Base-by-base conservation (phyloP, 1,140 invertebrate genomes). In the Globodera ellingtonae region DNA sequence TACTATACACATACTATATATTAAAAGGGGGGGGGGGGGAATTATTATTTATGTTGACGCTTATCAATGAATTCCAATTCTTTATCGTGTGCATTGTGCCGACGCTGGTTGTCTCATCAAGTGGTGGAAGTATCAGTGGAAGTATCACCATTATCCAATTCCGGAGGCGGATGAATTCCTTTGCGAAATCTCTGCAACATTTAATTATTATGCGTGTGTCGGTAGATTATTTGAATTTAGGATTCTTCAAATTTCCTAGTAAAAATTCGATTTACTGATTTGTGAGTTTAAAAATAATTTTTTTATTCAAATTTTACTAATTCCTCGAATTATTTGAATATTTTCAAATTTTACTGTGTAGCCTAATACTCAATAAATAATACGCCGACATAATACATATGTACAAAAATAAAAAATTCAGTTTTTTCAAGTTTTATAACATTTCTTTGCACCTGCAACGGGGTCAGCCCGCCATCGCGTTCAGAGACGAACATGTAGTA, bases 401-500 rank as follows among this genome's bases (percentile, higher is more conserved):
- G 35, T 2, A 35, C 35, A 35, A 3, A 35, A 35, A 35, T 35
- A 35, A 35, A 35, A 35, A 35, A 35, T 52, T 3, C 50, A 52
- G 50, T 52, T 52, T 52, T 62, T 59, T 15, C 10, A 13, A 15
- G 15, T 15, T 15, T 24, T 24, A 24, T 24, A 59, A 15, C 5
- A 59, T 59, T 59, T 59, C 15, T 59, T 10, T 5, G 3, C 65
- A 75, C 74, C 24, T 59, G 5, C 15, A 75, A 47, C 15, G 50
- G 74, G 24, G 50, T 46, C 1, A 62, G 56, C 50, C 15, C 59
- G 35, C 24, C 59, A 35, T 66, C 56, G 24, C 70, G 70, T 3
- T 50, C 24, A 52, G 79, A 72, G 44, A n/a, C 15, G 71, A 87
- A 87, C n/a, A 85, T 46, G 74, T 86, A 86, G 82, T 92, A 93